Conservation (phyloP, 2,113 vertebrate species). For the Guaruba guarouba region DNA sequence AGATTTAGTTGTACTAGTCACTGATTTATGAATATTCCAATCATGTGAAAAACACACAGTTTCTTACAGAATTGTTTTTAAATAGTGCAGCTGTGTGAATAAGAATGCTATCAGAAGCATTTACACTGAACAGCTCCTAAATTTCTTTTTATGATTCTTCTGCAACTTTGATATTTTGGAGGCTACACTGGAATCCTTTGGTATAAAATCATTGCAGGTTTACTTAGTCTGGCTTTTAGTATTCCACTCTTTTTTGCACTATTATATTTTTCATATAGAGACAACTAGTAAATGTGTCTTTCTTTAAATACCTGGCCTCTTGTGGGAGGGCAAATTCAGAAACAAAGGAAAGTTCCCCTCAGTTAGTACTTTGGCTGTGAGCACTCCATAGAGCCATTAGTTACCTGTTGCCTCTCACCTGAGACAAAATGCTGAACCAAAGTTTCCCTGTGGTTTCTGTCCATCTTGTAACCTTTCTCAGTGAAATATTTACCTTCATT, state of each 20-base stretch:
- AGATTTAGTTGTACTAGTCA: slow-evolving; percentile 12
- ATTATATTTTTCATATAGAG: background rate
- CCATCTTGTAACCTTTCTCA: background rate
- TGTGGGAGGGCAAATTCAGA: background rate
- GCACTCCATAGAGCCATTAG: background rate
- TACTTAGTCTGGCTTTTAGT: background rate
- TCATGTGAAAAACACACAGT: slow-evolving; percentile 3
- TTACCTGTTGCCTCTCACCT: background rate
- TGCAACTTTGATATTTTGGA: background rate
- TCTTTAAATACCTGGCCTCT: background rate
- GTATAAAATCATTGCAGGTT: background rate
- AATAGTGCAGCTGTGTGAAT: slow-evolving; percentile 14
- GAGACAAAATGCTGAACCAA: background rate
- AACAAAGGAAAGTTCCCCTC: background rate
- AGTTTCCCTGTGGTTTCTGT: background rate
- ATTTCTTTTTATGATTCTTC: slow-evolving; percentile 3
- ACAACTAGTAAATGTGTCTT: background rate
- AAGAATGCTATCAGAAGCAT: background rate
- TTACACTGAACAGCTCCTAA: background rate
- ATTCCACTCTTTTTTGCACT: background rate
- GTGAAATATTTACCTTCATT: background rate
- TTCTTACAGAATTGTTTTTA: slow-evolving; percentile 9
- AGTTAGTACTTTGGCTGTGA: background rate
- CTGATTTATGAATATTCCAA: slow-evolving; percentile 35
- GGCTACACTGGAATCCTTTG: background rate